Percentiles rank a stretch among this genome's conserved stretches.
phyloP scores from a whole-genome alignment of 2,113 vertebrate genomes.

The Equus quagga region DNA sequence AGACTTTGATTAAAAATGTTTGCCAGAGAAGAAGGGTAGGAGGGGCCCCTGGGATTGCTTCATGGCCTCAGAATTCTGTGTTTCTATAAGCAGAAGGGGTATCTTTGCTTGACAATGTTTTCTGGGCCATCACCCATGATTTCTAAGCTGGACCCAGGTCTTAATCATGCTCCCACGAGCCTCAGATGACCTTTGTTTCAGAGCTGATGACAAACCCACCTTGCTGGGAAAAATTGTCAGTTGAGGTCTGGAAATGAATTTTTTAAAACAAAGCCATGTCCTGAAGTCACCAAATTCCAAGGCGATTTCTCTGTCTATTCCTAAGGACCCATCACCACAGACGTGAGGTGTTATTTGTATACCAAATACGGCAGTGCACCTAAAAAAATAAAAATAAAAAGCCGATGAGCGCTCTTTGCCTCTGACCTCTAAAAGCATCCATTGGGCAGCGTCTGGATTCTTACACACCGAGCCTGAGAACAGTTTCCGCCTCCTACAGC shows the following conservation, averaged over 20 bases:
- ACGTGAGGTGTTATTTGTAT: not conserved
- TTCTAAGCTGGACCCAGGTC: not conserved
- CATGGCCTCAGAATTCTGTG: rapidly evolving
- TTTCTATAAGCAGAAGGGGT: not conserved
- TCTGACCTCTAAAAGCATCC: not conserved
- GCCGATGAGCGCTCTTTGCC: not conserved
- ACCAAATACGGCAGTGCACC: not conserved
- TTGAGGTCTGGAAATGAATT: not conserved
- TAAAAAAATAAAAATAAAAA: not conserved
- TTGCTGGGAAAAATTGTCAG: not conserved
- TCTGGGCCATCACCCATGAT: not conserved
- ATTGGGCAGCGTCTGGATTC: not conserved
- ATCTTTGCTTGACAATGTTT: not conserved
- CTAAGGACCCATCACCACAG: not conserved
- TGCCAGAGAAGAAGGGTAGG: not conserved
- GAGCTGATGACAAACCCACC: not conserved
- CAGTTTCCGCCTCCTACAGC: rapidly evolving
- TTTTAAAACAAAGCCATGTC: not conserved
- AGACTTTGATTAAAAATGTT: not conserved
- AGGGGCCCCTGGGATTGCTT: not conserved
- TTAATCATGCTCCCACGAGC: not conserved
- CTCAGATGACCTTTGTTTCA: not conserved
- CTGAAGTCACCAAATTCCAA: conserved; percentile 40
- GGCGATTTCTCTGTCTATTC: not conserved
- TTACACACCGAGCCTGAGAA: not conserved